Base-by-base conservation (phyloP, 2,113 vertebrate species). In the human region DNA sequence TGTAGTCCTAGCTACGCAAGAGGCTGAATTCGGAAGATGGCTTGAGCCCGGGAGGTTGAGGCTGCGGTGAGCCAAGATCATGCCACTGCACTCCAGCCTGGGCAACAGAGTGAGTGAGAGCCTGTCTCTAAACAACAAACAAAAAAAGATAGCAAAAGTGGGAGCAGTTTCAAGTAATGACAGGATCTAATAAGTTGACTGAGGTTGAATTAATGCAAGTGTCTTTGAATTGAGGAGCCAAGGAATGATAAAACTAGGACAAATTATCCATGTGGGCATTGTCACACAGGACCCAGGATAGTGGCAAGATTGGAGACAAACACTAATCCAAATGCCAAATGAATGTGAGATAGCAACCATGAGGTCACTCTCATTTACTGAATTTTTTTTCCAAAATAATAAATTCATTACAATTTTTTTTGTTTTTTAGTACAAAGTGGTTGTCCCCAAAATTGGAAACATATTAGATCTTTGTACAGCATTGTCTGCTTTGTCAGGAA, bases 361-460 rank as follows among this genome's bases (percentile, higher is more conserved):
- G 45, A 96, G 52, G 66, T 57, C 20, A 43, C 13, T 57, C 88
- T 94, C 64, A 97, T 35, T 12, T 96, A 48, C 5, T 87, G 9
- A 32, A 0, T 95, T 23, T 92, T 98, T 86, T 96, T 50, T 93
- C 75, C 86, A 94, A 32, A 93, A 52, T 95, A 82, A 76, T 50
- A 96, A 89, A 61, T 84, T 78, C 18, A 92, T 89, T 93, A 22
- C 8, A 32, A 68, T n/a, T 82, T 14, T 95, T 95, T 96, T 43
- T 96, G 17, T 98, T 98, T 99, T 98, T 97, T 97, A 99, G 99
- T 99, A 99, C 98, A 99, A 99, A 98, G 99, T 99, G 98, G 99
- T 99, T 45, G 99, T 99, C 98, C 99, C 99, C 50, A 99, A 99
- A 98, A 99, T 99, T 98, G 99, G 99, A 98, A 99, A 99, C 98